These are phyloP conservation scores for Micronisus gabar DNA, from an alignment of 2,113 vertebrate genomes.

Conservation along the genomic window DNA sequence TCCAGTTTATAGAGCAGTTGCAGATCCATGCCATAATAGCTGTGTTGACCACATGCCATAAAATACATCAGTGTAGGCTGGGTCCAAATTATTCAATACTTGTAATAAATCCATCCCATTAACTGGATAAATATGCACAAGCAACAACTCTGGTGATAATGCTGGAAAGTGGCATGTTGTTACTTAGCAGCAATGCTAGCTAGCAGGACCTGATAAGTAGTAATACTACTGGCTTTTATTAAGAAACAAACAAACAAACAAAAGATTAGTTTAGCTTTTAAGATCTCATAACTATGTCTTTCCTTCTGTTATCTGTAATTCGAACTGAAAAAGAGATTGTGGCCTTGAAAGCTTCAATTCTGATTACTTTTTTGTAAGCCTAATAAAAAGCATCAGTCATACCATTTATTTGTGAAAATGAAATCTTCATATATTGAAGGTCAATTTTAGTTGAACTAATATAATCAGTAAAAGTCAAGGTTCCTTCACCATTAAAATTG, in stretches of 20 bases:
- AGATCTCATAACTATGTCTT: conserved; percentile 4
- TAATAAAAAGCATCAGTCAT: conserved; percentile 66
- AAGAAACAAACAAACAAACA: conserved; percentile 14
- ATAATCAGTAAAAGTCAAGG: conserved; percentile 71
- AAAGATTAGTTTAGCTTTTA: conserved; percentile 44
- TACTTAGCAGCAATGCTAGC: conserved; percentile 17
- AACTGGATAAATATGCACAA: conserved; percentile 67
- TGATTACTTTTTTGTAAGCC: conserved; percentile 65
- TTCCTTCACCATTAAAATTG: conserved; percentile 70
- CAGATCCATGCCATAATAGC: conserved; percentile 59
- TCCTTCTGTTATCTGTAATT: conserved; percentile 46
- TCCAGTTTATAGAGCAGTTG: conserved; percentile 70
- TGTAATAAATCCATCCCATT: conserved; percentile 74
- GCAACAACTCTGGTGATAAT: conserved; percentile 53
- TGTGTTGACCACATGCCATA: conserved; percentile 70
- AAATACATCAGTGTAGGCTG: conserved; percentile 65
- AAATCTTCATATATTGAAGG: conserved; percentile 72
- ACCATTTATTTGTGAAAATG: conserved; percentile 63
- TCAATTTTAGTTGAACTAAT: conserved; percentile 71
- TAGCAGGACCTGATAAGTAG: not conserved
- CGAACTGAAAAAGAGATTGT: conserved; percentile 28
- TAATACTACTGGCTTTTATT: not conserved
- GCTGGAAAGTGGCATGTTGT: conserved; percentile 35
- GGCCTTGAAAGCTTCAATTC: conserved; percentile 67
- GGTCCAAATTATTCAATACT: conserved; percentile 69